Evolutionary conservation across 2,113 vertebrate species (phyloP).

Genomic region (Antidorcas marsupialis): DNA sequence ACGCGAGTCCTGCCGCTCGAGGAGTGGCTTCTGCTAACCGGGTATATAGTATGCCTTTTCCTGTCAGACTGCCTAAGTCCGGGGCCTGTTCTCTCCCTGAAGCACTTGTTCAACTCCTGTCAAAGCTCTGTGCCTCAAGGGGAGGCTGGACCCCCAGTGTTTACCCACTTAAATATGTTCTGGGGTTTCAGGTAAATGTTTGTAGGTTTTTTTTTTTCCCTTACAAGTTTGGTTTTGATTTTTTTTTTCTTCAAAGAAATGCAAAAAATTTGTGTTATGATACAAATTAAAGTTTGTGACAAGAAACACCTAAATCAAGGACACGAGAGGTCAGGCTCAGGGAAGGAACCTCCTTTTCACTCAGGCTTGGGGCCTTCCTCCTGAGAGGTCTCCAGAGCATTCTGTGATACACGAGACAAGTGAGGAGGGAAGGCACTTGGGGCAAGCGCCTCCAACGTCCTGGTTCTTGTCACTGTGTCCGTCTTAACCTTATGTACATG

Average conservation of each 20-base stretch:
- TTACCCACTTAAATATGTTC: constrained; percentile 70
- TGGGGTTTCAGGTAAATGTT: constrained; percentile 76
- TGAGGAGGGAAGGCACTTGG: constrained; percentile 50
- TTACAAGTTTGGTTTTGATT: constrained; percentile 65
- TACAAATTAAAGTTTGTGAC: constrained; percentile 74
- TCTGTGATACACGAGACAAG: constrained; percentile 40
- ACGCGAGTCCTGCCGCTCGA: constrained; percentile 37
- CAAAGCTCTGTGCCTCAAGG: constrained; percentile 65
- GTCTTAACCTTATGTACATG: constrained; percentile 74
- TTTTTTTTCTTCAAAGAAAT: constrained; percentile 64
- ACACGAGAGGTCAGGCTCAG: constrained; percentile 72
- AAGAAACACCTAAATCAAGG: constrained; percentile 69
- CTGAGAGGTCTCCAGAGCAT: constrained; percentile 67
- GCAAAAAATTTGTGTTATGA: constrained; percentile 70
- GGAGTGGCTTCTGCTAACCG: constrained; percentile 63
- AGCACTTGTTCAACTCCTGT: constrained; percentile 56
- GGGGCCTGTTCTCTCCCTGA: constrained; percentile 64
- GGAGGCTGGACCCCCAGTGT: constrained; percentile 69
- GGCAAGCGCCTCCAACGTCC: constrained; percentile 65
- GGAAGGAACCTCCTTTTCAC: constrained; percentile 67
- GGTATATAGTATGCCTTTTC: constrained; percentile 71
- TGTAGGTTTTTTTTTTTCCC: constrained; percentile 62
- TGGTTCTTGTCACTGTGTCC: constrained; percentile 74
- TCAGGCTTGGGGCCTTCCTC: constrained; percentile 49
- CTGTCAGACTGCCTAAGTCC: constrained; percentile 67